Percentiles rank a stretch among this genome's conserved stretches.
Evolutionary conservation across 1,140 invertebrate species (phyloP).

Genomic region (Aphis craccivora): DNA sequence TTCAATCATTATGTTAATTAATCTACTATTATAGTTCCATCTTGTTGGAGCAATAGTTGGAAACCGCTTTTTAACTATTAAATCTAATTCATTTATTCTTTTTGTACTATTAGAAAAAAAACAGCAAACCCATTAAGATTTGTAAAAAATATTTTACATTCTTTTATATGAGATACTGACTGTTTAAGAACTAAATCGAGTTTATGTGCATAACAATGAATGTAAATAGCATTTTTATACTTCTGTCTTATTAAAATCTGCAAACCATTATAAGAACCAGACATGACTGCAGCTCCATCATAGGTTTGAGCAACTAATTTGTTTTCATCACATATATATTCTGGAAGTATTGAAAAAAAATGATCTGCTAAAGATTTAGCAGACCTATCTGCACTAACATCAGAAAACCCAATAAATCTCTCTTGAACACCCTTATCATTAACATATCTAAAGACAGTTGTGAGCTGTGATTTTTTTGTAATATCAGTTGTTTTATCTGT

Average conservation of each 20-base stretch:
- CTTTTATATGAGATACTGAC: background rate
- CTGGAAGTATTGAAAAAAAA: background rate
- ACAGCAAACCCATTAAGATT: background rate
- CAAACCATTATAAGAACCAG: no score
- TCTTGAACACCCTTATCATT: background rate
- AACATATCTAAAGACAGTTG: background rate
- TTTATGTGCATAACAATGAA: background rate
- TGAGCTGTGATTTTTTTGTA: background rate
- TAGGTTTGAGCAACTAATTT: background rate
- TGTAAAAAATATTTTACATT: background rate
- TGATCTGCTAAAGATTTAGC: background rate
- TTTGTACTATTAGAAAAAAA: no score
- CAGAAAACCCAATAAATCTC: background rate
- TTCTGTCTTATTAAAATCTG: no score
- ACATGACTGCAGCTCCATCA: background rate
- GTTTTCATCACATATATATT: background rate
- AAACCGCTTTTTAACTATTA: no score
- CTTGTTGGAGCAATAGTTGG: no score
- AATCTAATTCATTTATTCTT: background rate
- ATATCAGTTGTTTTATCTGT: background rate
- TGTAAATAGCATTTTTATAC: no score
- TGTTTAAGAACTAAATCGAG: background rate
- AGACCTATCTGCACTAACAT: background rate
- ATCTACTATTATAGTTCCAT: background rate
- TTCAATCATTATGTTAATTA: background rate